A percentile compares a stretch with the other conserved stretches of the same genome.
Evolutionary conservation across 2,113 vertebrate species (phyloP).

Genomic region (Ramphastos sulfuratus): DNA sequence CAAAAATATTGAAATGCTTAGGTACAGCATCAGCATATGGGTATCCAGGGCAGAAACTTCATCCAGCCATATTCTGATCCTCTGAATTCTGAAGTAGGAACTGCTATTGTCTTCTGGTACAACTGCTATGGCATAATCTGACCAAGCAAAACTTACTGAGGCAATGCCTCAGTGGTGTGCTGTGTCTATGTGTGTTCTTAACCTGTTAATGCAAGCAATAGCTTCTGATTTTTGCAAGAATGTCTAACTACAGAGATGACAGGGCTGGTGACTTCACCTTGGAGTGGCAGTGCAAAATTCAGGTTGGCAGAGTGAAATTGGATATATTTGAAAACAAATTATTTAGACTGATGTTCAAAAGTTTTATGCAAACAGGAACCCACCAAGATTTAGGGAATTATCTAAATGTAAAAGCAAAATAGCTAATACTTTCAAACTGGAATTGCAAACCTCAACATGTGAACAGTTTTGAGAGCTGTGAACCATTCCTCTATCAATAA

Average conservation of each 20-base stretch:
- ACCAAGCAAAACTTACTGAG: not conserved
- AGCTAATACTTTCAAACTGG: not conserved
- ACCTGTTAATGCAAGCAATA: not conserved
- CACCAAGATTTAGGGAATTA: not conserved
- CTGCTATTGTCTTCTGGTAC: not conserved
- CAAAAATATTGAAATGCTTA: not conserved
- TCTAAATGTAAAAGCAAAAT: not conserved
- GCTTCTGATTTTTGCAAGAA: not conserved
- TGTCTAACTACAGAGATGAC: not conserved
- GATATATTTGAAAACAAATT: not conserved
- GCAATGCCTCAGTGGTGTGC: rapidly evolving
- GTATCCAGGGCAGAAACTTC: not conserved
- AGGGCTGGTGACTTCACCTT: not conserved
- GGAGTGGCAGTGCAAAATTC: not conserved
- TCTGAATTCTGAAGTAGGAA: not conserved
- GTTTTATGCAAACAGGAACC: not conserved
- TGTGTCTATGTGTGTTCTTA: too few relatives aligned
- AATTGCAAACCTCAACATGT: not conserved
- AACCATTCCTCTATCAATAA: not conserved
- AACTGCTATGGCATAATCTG: not conserved
- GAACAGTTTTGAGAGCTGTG: not conserved
- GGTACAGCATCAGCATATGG: not conserved
- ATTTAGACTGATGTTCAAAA: not conserved
- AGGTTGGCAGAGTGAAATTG: not conserved
- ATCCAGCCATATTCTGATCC: not conserved